phyloP scores from a whole-genome alignment of 53 echinoderm and acorn worm genomes.

The Pentamera pediparva region DNA sequence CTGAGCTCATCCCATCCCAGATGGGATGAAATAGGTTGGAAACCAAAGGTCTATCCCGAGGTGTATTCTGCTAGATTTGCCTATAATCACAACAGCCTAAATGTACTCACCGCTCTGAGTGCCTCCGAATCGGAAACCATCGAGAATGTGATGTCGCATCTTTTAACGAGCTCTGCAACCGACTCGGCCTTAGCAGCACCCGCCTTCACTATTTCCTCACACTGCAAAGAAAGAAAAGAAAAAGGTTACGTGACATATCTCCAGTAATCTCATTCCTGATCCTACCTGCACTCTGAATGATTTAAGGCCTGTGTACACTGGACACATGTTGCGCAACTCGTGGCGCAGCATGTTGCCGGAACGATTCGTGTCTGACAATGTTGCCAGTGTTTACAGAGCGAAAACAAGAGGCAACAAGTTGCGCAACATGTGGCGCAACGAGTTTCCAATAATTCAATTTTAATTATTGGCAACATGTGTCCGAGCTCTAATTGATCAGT shows the following conservation, averaged over 20 bases:
- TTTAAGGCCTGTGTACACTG: too few species aligned
- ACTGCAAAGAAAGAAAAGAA: conserved; percentile 29
- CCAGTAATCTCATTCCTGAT: background rate
- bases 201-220: conserved; percentile 83
- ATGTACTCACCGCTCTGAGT: conserved; percentile 82
- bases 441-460: too few species aligned
- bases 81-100: background rate
- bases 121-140: conserved; percentile 98
- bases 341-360: too few species aligned
- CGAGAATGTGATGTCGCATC: conserved; percentile 86
- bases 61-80: background rate
- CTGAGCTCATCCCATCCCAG: background rate
- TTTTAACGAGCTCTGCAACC: conserved; percentile 67
- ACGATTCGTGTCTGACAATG: too few species aligned
- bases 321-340: too few species aligned
- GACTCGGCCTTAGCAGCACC: conserved; percentile 77
- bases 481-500: too few species aligned
- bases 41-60: background rate
- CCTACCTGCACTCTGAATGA: background rate
- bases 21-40: background rate
- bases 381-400: too few species aligned
- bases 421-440: too few species aligned
- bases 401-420: too few species aligned
- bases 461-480: too few species aligned
- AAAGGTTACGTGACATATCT: background rate